Percentiles rank a stretch among this genome's conserved stretches.
phyloP scores from a whole-genome alignment of 1,140 invertebrate species.

The Leptinotarsa texana region DNA sequence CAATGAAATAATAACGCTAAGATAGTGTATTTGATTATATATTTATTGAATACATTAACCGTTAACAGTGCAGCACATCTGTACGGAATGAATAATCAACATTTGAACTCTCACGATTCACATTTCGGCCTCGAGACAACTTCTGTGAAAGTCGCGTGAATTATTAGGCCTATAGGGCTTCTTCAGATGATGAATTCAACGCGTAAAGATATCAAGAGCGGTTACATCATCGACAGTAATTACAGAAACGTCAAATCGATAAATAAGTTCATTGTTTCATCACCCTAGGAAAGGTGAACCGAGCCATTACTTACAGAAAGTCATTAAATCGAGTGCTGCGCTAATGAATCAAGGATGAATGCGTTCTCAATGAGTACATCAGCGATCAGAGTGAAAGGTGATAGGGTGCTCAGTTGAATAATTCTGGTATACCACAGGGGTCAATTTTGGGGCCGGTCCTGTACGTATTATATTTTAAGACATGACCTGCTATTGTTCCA shows the following conservation, averaged over 20 bases:
- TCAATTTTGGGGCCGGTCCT: too few species aligned
- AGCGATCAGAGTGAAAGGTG: too few species aligned
- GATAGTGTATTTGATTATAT: too few species aligned
- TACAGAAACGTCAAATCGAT: neutral
- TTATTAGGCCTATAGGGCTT: neutral
- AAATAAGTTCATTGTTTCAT: constrained; percentile 8
- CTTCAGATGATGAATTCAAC: neutral
- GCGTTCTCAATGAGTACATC: neutral
- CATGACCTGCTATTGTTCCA: too few species aligned
- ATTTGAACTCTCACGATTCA: neutral
- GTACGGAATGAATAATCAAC: too few species aligned
- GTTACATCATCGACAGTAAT: neutral
- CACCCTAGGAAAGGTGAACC: neutral
- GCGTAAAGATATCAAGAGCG: neutral
- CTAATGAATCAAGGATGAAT: neutral
- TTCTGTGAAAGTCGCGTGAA: neutral
- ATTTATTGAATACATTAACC: too few species aligned
- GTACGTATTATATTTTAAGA: too few species aligned
- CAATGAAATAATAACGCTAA: too few species aligned
- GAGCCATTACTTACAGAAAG: neutral
- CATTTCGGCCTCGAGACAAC: neutral
- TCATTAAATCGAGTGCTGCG: neutral
- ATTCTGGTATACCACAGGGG: too few species aligned
- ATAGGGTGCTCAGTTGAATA: too few species aligned
- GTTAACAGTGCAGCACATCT: too few species aligned